Evolutionary conservation across 2,888 invertebrate genomes (phyloP).

Genomic region (Carabus problematicus): DNA sequence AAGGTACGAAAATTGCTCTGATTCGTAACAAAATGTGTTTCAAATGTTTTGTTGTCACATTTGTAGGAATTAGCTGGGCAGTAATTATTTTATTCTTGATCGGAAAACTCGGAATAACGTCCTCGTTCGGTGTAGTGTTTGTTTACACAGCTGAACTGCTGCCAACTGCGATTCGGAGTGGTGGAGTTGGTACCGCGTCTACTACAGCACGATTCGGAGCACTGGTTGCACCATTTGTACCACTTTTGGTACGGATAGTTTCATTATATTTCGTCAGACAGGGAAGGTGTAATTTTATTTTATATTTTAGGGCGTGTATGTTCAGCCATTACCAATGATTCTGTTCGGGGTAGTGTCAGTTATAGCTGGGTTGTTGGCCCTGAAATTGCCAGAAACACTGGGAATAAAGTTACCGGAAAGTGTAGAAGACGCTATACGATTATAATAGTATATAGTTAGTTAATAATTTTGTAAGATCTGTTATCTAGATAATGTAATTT

Average conservation of each 20-base stretch:
- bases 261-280: conserved; percentile 24
- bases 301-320: conserved; percentile 59
- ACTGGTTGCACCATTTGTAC: conserved; percentile 68
- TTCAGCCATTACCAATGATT: conserved; percentile 62
- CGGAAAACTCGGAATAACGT: conserved; percentile 70
- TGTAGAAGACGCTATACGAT: conserved; percentile 60
- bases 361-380: conserved; percentile 61
- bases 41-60: neutral
- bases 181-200: conserved; percentile 67
- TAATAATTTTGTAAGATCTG: conserved; percentile 15
- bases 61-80: conserved; percentile 61
- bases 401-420: conserved; percentile 69
- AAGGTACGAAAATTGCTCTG: conserved; percentile 55
- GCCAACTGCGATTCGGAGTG: conserved; percentile 64
- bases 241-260: conserved; percentile 61
- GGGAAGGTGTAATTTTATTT: conserved; percentile 40
- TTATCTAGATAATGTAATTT: conserved; percentile 1
- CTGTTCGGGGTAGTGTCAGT: conserved; percentile 64
- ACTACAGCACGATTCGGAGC: conserved; percentile 68
- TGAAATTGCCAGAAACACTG: conserved; percentile 70
- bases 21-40: conserved; percentile 5
- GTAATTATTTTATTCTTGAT: conserved; percentile 65
- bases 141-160: conserved; percentile 68
- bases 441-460: conserved; percentile 47
- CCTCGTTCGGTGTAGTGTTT: conserved; percentile 69